Conservation (phyloP, 2,888 invertebrate species). For the Phania funesta region DNA sequence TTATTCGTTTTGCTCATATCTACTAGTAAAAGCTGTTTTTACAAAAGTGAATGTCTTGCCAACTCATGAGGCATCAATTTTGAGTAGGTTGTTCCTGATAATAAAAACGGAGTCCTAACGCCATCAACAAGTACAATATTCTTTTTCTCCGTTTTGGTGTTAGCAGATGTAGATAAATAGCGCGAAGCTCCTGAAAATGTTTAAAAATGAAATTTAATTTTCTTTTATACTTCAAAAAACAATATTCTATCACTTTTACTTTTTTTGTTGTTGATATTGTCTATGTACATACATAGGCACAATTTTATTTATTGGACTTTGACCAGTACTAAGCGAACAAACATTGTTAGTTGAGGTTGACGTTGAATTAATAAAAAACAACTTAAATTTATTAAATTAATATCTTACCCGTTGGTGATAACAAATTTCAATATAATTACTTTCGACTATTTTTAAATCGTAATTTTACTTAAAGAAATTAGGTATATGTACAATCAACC, state of each 20-base stretch:
- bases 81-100: slow-evolving; percentile 95
- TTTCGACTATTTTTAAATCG: neutral
- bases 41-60: slow-evolving; percentile 93
- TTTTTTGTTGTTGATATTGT: neutral
- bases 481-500: too few relatives aligned
- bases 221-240: neutral
- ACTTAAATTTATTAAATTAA: neutral
- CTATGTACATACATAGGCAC: neutral
- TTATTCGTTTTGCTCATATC: neutral
- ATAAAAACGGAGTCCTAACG: slow-evolving; percentile 96
- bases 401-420: too few relatives aligned
- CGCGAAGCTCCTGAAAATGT: slow-evolving; percentile 40
- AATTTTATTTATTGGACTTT: slow-evolving; percentile 24
- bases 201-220: neutral
- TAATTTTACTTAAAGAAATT: neutral
- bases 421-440: neutral
- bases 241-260: neutral
- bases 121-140: slow-evolving; percentile 98
- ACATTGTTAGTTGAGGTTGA: neutral
- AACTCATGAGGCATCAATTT: slow-evolving; percentile 98
- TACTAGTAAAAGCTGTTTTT: slow-evolving; percentile 72
- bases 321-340: neutral
- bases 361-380: neutral
- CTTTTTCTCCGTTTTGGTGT: slow-evolving; percentile 74
- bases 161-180: slow-evolving; percentile 21